These are phyloP conservation scores for Ceratotherium simum DNA, from an alignment of 2,113 vertebrate genomes.

Conservation along the genomic window DNA sequence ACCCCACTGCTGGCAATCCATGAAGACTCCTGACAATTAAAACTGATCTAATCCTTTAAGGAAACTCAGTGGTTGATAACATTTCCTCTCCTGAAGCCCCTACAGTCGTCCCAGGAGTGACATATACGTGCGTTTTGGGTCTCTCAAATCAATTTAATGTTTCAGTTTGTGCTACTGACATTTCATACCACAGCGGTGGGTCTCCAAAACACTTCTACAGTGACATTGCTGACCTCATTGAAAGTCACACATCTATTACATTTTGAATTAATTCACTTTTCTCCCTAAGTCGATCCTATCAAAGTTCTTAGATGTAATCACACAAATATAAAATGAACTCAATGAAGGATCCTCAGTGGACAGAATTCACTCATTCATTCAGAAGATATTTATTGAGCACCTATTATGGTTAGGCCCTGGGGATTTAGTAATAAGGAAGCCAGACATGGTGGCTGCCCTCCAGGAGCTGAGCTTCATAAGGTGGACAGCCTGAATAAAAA, in stretches of 20 bases:
- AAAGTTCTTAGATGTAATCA: not conserved
- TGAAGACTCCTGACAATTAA: slow-evolving; percentile 42
- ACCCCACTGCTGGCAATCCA: not conserved
- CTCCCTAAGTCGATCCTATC: not conserved
- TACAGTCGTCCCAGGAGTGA: slow-evolving; percentile 45
- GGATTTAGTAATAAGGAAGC: not conserved
- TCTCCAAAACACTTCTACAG: not conserved
- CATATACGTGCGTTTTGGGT: not conserved
- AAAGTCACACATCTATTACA: not conserved
- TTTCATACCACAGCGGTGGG: not conserved
- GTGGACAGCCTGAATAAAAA: not conserved
- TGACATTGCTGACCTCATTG: not conserved
- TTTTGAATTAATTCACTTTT: not conserved
- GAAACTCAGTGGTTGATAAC: slow-evolving; percentile 1
- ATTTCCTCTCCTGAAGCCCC: slow-evolving; percentile 56
- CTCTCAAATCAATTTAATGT: slow-evolving; percentile 45
- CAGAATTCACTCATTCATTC: not conserved
- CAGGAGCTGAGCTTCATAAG: not conserved
- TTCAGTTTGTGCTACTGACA: not conserved
- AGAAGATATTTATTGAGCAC: not conserved
- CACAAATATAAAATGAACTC: slow-evolving; percentile 1
- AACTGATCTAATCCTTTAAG: slow-evolving; percentile 61
- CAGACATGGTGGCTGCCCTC: not conserved
- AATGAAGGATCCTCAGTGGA: not conserved
- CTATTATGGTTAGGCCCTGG: not conserved